Evolutionary conservation across 2,888 invertebrate species (phyloP), one percentile per base, ranked within the genome.

Genomic region (Lottia scabra): DNA sequence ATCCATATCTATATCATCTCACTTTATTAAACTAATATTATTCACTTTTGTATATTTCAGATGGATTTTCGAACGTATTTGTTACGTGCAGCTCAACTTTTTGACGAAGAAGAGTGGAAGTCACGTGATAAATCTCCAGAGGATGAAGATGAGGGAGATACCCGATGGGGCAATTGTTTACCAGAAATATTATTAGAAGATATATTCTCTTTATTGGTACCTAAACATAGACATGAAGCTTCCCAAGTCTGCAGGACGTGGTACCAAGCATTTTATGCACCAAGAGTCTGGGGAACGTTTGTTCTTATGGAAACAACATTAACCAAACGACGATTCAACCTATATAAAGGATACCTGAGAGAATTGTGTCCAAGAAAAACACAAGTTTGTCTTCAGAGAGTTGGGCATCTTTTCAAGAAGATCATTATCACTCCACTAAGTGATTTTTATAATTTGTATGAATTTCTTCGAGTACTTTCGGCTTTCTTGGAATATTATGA

Each of bases 341-440:
- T 95, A 82, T 95, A 94, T 87, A 93, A 94, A 67, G 95, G 95
- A 23, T 95, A 95, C 93, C 94, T 94, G 91, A 92, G 93, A 82
- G 92, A 93, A 83, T 89, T 95, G 1, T 82, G 82, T 68, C 80
- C 81, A 6, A 74, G 81, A 10, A 82, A 82, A 67, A 78, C 82
- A 3, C 82, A 82, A 72, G 90, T 92, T 75, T 95, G 94, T 80
- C 90, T 95, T 56, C 91, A 92, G 63, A 92, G 92, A 77, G 92
- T 95, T 30, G 95, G 95, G 0, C 90, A 90, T 67, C 91, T 93
- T 83, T 92, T 95, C 81, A 91, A 93, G 73, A 91, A 91, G 13
- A 89, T 95, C 44, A 91, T 93, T 19, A 93, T 96, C 78, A 92
- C 93, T 45, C 95, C 95, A 0, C 93, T 93, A 91, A 90, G 92